phyloP scores from a whole-genome alignment of 1,140 invertebrate species.

The Panagrolaimus sp. region DNA sequence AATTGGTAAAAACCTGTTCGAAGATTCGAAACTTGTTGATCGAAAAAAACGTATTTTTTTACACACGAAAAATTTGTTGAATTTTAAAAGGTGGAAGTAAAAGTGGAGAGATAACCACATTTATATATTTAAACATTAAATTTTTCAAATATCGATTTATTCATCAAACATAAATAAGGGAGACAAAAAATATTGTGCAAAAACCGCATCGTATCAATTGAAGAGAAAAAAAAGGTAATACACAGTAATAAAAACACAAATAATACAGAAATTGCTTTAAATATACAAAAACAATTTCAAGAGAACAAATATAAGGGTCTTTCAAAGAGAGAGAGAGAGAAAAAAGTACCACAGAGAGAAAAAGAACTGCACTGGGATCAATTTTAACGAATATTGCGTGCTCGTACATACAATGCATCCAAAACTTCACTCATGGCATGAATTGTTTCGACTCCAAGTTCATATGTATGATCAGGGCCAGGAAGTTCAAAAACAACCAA shows the following conservation, averaged over 20 bases:
- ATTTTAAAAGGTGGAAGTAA: too few species aligned
- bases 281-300: not conserved
- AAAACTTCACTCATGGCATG: conserved; percentile 90
- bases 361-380: conserved; percentile 6
- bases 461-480: conserved; percentile 90
- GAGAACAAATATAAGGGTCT: not conserved
- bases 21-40: too few species aligned
- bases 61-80: too few species aligned
- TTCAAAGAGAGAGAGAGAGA: not conserved
- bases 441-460: conserved; percentile 90
- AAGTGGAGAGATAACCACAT: too few species aligned
- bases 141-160: too few species aligned
- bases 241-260: not conserved
- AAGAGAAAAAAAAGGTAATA: not conserved
- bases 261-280: not conserved
- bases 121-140: too few species aligned
- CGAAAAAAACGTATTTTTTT: too few species aligned
- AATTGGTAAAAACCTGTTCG: too few species aligned
- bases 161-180: too few species aligned
- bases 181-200: too few species aligned
- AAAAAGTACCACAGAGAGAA: not conserved
- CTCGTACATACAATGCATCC: conserved; percentile 37
- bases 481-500: conserved; percentile 93
- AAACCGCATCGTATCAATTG: too few species aligned
- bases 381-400: conserved; percentile 36